These are phyloP conservation scores for Silurus glanis DNA, from an alignment of 2,113 vertebrate genomes.

Conservation along the genomic window DNA sequence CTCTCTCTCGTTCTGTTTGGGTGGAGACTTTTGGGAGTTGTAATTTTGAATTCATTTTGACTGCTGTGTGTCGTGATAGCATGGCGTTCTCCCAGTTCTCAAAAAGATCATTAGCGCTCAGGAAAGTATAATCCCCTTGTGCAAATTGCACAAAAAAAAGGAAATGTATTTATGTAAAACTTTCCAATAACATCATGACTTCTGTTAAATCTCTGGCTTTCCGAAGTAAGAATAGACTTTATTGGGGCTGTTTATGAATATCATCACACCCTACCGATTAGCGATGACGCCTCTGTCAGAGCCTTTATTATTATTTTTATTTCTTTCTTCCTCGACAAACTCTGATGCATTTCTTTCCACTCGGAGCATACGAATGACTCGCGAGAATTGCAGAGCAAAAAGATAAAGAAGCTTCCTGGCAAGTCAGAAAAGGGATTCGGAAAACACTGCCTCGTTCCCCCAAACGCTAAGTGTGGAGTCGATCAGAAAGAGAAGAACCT, in stretches of 20 bases:
- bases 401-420: not conserved
- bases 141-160: slow-evolving; percentile 36
- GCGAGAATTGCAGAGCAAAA: slow-evolving; percentile 12
- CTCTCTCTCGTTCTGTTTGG: not conserved
- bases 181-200: not conserved
- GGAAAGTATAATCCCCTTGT: slow-evolving; percentile 40
- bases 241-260: slow-evolving; percentile 23
- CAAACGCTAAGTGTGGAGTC: not conserved
- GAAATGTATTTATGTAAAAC: slow-evolving; percentile 21
- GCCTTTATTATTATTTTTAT: not conserved
- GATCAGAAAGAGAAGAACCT: slow-evolving; percentile 30
- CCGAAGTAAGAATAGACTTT: not conserved
- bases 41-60: slow-evolving; percentile 59
- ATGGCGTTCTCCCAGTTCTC: slow-evolving; percentile 56
- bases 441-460: not conserved
- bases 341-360: slow-evolving; percentile 25
- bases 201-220: not conserved
- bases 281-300: slow-evolving; percentile 12
- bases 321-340: slow-evolving; percentile 1
- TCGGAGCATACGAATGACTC: not conserved
- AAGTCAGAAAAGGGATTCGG: not conserved
- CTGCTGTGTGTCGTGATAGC: slow-evolving; percentile 51
- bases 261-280: slow-evolving; percentile 21
- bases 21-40: slow-evolving; percentile 38
- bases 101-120: slow-evolving; percentile 57